phyloP scores from a whole-genome alignment of 2,888 invertebrate species.

The Tenthredo amoena region DNA sequence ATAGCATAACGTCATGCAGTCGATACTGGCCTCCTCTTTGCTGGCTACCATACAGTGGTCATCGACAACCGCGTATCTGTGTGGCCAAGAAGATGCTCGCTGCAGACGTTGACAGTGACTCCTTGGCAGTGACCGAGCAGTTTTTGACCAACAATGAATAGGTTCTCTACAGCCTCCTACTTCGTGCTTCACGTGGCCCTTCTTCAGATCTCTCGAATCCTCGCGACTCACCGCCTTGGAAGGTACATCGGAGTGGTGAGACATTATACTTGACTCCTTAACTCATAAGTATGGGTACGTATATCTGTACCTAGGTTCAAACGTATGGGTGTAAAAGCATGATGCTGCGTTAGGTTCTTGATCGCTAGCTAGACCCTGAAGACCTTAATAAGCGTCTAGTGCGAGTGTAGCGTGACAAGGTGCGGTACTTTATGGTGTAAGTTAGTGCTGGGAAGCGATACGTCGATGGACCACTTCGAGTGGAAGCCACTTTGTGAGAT shows the following conservation, averaged over 20 bases:
- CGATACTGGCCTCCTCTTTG: conserved; percentile 53
- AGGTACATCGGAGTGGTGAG: conserved; percentile 27
- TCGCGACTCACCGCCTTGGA: conserved; percentile 33
- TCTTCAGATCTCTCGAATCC: conserved; percentile 37
- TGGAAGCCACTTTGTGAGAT: conserved; percentile 53
- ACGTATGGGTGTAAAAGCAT: conserved; percentile 7
- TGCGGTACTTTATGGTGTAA: conserved; percentile 33
- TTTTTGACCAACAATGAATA: conserved; percentile 61
- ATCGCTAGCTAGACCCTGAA: conserved; percentile 17
- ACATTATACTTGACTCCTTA: background rate
- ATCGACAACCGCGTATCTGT: background rate
- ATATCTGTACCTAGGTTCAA: background rate
- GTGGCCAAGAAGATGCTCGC: conserved; percentile 50
- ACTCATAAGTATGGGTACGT: background rate
- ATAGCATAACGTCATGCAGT: conserved; percentile 65
- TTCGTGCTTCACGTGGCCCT: conserved; percentile 16
- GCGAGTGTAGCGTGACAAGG: conserved; percentile 46
- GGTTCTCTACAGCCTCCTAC: conserved; percentile 27
- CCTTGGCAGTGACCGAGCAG: conserved; percentile 66
- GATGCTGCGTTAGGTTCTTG: conserved; percentile 25
- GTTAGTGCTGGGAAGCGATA: conserved; percentile 38
- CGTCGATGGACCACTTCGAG: conserved; percentile 42
- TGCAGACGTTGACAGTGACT: conserved; percentile 67
- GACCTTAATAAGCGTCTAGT: conserved; percentile 39
- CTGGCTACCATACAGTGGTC: conserved; percentile 59